These are phyloP conservation scores for Epizoanthus rinbou DNA, from an alignment of 92 coral and sea anemone genomes.

Conservation along the genomic window DNA sequence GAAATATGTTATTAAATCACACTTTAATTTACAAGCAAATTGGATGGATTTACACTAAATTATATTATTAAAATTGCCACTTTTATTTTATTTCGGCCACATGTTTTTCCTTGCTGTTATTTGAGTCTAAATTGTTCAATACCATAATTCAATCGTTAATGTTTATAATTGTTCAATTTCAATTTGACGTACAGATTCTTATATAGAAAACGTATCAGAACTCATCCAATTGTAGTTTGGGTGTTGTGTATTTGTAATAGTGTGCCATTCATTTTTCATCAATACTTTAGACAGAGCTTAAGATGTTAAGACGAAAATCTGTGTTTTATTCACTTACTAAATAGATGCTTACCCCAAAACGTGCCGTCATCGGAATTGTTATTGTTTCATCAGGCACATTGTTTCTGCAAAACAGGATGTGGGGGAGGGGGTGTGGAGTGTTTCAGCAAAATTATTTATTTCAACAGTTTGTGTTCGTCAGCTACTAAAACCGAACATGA, in stretches of 20 bases:
- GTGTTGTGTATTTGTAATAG: not conserved
- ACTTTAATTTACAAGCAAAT: no score
- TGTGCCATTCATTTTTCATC: not conserved
- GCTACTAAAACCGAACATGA: not conserved
- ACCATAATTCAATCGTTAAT: conserved; percentile 22
- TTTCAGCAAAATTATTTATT: not conserved
- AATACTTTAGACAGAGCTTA: not conserved
- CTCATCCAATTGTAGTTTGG: conserved; percentile 14
- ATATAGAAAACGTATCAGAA: conserved; percentile 4
- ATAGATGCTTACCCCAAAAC: not conserved
- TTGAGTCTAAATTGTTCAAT: conserved; percentile 30
- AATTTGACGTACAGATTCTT: conserved; percentile 19
- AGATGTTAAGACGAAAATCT: no score
- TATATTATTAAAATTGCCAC: conserved; percentile 8
- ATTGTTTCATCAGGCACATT: conserved; percentile 8
- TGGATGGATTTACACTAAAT: no score
- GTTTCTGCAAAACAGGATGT: conserved; percentile 7
- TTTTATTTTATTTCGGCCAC: conserved; percentile 3
- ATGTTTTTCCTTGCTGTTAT: conserved; percentile 26
- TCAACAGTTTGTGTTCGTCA: not conserved
- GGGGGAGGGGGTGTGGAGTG: conserved; percentile 41
- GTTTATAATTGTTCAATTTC: conserved; percentile 11
- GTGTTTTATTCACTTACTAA: no score
- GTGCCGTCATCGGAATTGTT: conserved; percentile 27
- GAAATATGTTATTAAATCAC: no score